phyloP scores from a whole-genome alignment of 2,888 invertebrate species.

The Mimumesa dahlbomi region DNA sequence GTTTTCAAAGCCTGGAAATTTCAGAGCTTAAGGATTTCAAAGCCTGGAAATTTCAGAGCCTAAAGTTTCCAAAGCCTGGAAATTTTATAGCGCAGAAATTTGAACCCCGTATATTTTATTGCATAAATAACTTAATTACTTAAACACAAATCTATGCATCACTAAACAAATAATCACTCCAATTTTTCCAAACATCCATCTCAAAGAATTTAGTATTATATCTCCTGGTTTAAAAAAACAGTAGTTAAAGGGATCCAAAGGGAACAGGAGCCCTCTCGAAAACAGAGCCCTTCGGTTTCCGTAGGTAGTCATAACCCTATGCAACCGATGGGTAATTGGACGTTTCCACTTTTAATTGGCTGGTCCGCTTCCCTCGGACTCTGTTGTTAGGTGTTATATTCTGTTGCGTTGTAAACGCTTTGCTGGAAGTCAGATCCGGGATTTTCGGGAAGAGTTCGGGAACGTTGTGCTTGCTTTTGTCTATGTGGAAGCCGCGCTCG shows the following conservation, averaged over 20 bases:
- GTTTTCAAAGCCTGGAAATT: too few species aligned
- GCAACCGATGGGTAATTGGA: constrained; percentile 71
- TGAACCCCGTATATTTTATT: too few species aligned
- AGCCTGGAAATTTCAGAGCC: too few species aligned
- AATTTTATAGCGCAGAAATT: too few species aligned
- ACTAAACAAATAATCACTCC: too few species aligned
- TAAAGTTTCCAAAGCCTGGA: too few species aligned
- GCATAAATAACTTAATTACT: too few species aligned
- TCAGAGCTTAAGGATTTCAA: too few species aligned
- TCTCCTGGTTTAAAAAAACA: too few species aligned
- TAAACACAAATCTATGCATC: too few species aligned
- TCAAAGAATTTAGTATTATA: too few species aligned
- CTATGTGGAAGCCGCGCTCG: constrained; percentile 20
- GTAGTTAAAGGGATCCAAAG: constrained; percentile 3
- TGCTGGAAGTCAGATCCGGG: constrained; percentile 69
- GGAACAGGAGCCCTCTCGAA: constrained; percentile 1
- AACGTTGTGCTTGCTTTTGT: constrained; percentile 28
- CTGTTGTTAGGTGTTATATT: constrained; percentile 77
- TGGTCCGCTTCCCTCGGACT: constrained; percentile 66
- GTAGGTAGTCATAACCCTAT: constrained; percentile 53
- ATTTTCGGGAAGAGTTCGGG: constrained; percentile 42
- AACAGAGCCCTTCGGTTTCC: constrained; percentile 5
- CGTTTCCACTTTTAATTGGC: constrained; percentile 78
- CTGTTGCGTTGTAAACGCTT: constrained; percentile 74
- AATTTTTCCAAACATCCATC: background rate